Conservation (phyloP, 2,797 vertebrate species). For the Ceryle rudis region DNA sequence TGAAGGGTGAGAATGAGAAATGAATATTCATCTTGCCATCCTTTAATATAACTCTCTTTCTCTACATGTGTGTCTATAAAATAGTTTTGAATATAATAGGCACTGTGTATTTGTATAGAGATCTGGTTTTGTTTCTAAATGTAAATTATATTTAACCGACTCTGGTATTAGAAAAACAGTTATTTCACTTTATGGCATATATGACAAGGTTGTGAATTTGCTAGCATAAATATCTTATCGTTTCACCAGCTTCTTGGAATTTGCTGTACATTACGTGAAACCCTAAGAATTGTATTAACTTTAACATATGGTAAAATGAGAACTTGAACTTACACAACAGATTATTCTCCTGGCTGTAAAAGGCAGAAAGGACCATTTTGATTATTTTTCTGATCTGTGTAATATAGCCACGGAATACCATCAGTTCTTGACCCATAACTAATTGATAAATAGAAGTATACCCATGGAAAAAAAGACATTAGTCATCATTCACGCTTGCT, state of each 20-base stretch:
- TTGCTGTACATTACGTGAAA: not conserved
- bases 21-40: not conserved
- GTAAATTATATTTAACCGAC: not conserved
- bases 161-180: not conserved
- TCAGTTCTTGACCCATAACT: not conserved
- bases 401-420: not conserved
- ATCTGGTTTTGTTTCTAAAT: not conserved
- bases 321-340: not conserved
- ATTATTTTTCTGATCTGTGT: not conserved
- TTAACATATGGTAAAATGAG: not conserved
- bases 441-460: not conserved
- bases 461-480: not conserved
- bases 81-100: not conserved
- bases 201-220: not conserved
- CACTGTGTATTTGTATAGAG: not conserved
- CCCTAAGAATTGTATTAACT: not conserved
- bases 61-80: not conserved
- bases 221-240: accelerated
- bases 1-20: not conserved
- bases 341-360: not conserved
- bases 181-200: not conserved
- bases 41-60: not conserved
- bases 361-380: not conserved
- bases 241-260: not conserved
- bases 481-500: not conserved